Evolutionary conservation across 2,113 vertebrate genomes (phyloP).

Genomic region (Brachionichthys hirsutus): DNA sequence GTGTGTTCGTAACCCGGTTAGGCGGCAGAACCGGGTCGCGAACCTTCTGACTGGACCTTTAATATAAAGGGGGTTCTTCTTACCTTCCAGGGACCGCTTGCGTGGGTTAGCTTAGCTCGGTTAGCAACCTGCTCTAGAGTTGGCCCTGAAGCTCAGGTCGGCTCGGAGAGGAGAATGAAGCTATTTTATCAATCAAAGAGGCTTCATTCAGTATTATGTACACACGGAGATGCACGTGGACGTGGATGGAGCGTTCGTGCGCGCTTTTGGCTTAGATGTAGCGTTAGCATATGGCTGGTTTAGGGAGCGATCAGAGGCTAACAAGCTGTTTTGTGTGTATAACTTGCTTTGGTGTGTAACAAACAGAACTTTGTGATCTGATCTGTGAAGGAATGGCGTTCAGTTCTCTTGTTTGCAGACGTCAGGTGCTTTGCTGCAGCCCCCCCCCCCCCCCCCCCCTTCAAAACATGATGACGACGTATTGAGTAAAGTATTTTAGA

Average conservation of each 20-base stretch:
- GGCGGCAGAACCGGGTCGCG: no score
- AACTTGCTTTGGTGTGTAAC: no score
- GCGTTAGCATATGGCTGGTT: neutral
- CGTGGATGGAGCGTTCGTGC: rapidly evolving
- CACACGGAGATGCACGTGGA: no score
- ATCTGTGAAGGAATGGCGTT: neutral
- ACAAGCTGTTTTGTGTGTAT: conserved; percentile 19
- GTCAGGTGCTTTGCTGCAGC: no score
- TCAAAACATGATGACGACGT: no score
- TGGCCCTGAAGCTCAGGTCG: conserved; percentile 37
- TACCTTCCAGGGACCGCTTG: neutral
- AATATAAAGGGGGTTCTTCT: neutral
- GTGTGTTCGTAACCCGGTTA: no score
- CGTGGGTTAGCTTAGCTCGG: conserved; percentile 49
- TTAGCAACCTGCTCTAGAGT: conserved; percentile 27
- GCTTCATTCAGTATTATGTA: no score
- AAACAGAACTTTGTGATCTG: no score
- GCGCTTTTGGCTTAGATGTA: neutral
- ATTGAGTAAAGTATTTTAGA: no score
- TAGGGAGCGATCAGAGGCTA: neutral
- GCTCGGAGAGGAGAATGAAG: neutral
- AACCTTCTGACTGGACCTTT: neutral
- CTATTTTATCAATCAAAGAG: neutral
- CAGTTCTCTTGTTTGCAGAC: no score
- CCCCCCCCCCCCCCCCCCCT: no score